Base-by-base conservation (phyloP, 92 coral and sea anemone species). In the Plumapathes pennacea region DNA sequence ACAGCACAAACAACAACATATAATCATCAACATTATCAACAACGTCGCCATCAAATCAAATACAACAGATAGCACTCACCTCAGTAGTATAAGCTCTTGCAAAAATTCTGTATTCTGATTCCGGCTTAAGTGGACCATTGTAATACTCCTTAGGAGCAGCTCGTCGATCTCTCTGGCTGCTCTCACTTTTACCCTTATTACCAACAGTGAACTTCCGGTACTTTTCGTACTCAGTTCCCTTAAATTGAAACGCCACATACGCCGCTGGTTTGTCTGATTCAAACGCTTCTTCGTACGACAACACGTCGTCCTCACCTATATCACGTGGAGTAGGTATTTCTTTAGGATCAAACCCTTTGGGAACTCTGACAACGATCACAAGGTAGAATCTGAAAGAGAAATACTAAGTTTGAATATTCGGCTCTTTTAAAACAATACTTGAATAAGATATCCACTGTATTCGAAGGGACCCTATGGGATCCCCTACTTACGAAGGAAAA, bases 191-290 rank as follows among this genome's bases (percentile, higher is more conserved):
- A 5, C 70, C 54, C 1, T 67, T 81, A 32, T 58, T 40, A 22
- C 95, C 95, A 20, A 85, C 25, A n/a, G 67, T 62, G 36, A 85
- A 69, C 10, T 6, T 21, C 21, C 68, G 54, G 65, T 80, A 40
- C 13, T 26, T 37, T 4, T 75, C 59, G 58, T 67, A 85, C 3
- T 57, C 42, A 0, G 33, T 33, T 25, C 72, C 76, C 14, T 49
- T 10, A 54, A 84, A 84, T 23, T 37, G 49, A 32, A 84, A 72
- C 5, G 86, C 85, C 19, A 84, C 29, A 39, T 84, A 84, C 4
- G 90, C 69, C 3, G 67, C 67, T 6, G 60, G 75, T 3, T 25
- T 15, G 4, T 41, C 26, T 10, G 72, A 53, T 30, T 27, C 25
- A 36, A 69, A 63, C 29, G 71, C 74, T 31, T 26, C 54, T 10